Conservation (phyloP, 2,888 invertebrate species). For the Trimorus sp. region DNA sequence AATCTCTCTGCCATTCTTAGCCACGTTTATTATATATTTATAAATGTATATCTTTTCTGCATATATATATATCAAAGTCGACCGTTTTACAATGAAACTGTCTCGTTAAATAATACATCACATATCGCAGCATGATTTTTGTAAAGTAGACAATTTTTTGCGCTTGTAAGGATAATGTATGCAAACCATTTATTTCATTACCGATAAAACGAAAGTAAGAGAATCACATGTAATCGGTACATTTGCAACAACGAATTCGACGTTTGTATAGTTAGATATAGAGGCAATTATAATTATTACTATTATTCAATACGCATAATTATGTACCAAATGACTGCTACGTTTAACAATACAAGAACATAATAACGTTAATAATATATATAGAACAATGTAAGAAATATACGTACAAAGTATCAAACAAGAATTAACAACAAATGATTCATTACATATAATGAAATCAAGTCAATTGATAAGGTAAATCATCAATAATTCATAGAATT, state of each 20-base stretch:
- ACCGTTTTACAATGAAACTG: conserved; percentile 65
- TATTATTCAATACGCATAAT: conserved; percentile 33
- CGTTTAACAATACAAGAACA: conserved; percentile 67
- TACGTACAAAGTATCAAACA: conserved; percentile 69
- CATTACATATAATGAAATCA: conserved; percentile 79
- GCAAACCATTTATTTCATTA: conserved; percentile 19
- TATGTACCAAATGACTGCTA: conserved; percentile 53
- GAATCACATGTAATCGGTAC: conserved; percentile 56
- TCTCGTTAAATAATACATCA: conserved; percentile 74
- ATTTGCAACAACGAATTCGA: conserved; percentile 51
- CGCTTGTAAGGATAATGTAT: conserved; percentile 10
- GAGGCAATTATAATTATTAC: conserved; percentile 33
- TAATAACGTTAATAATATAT: conserved; percentile 62
- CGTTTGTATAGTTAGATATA: conserved; percentile 37
- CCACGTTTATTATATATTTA: conserved; percentile 27
- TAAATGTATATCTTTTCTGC: conserved; percentile 50
- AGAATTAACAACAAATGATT: conserved; percentile 77
- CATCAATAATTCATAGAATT: conserved; percentile 71
- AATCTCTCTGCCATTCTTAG: conserved; percentile 69
- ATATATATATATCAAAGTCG: conserved; percentile 51
- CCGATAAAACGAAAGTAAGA: conserved; percentile 36
- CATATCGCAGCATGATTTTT: conserved; percentile 71
- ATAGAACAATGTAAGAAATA: conserved; percentile 62
- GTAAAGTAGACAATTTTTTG: conserved; percentile 9
- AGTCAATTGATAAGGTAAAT: conserved; percentile 73